Percentiles rank a stretch among this genome's conserved stretches.
Evolutionary conservation across 2,113 vertebrate genomes (phyloP).

Genomic region (Grantiella picta): DNA sequence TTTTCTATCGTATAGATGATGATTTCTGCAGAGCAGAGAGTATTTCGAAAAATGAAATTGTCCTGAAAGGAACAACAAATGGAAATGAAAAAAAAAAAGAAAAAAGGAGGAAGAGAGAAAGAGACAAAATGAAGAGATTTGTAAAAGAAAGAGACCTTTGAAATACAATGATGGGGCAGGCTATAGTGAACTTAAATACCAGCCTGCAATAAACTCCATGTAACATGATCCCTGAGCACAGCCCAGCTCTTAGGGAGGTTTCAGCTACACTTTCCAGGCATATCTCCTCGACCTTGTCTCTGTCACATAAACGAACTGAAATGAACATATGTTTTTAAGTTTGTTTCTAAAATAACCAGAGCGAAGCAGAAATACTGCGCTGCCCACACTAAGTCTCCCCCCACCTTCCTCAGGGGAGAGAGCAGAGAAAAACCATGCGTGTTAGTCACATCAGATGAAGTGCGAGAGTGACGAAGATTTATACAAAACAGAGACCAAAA

Average conservation of each 20-base stretch:
- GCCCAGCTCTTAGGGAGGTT: slow-evolving; percentile 19
- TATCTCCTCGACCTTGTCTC: slow-evolving; percentile 42
- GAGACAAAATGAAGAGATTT: neutral
- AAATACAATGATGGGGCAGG: neutral
- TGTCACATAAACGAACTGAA: slow-evolving; percentile 38
- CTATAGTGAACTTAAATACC: neutral
- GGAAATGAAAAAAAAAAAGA: neutral
- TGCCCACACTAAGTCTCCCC: slow-evolving; percentile 30
- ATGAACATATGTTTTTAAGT: slow-evolving; percentile 57
- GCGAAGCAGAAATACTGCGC: neutral
- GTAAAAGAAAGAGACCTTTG: neutral
- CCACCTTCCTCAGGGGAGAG: slow-evolving; percentile 6
- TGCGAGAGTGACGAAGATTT: neutral
- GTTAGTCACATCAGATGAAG: slow-evolving; percentile 45
- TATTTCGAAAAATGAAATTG: neutral
- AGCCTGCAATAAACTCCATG: neutral
- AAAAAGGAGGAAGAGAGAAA: neutral
- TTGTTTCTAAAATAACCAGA: slow-evolving; percentile 54
- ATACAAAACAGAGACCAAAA: neutral
- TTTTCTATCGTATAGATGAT: neutral
- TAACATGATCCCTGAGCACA: slow-evolving; percentile 10
- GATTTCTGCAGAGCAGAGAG: neutral
- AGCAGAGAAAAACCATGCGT: slow-evolving; percentile 29
- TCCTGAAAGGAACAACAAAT: neutral
- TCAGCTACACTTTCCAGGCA: slow-evolving; percentile 26